phyloP scores from a whole-genome alignment of 2,888 invertebrate genomes.

The Pachliopta kotzebuea region DNA sequence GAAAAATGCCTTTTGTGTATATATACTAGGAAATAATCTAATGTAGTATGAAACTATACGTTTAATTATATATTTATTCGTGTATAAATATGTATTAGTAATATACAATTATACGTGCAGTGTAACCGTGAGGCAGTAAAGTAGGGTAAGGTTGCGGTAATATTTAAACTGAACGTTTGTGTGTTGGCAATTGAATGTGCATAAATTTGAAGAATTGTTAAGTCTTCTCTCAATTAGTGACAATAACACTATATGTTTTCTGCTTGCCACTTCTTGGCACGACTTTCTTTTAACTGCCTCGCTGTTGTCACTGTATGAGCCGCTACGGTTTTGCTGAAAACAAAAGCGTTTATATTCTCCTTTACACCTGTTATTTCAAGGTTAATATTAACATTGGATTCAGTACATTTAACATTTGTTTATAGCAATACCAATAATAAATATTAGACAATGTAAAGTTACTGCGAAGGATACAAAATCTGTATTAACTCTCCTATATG shows the following conservation, averaged over 20 bases:
- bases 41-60: too few species aligned
- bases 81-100: background rate
- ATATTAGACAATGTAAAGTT: too few species aligned
- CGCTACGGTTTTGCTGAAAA: conserved; percentile 10
- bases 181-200: conserved; percentile 20
- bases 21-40: too few species aligned
- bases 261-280: conserved; percentile 11
- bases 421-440: too few species aligned
- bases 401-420: too few species aligned
- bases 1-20: too few species aligned
- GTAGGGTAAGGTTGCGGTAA: conserved; percentile 24
- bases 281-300: conserved; percentile 19
- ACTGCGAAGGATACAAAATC: too few species aligned
- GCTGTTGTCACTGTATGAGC: conserved; percentile 21
- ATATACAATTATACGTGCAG: conserved; percentile 5
- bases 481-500: too few species aligned
- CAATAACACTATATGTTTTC: conserved; percentile 15
- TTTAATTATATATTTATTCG: background rate
- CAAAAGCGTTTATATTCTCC: background rate
- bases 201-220: conserved; percentile 26
- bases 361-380: background rate
- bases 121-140: conserved; percentile 22
- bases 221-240: conserved; percentile 27
- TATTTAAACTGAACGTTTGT: conserved; percentile 15
- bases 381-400: background rate